A percentile compares a stretch with the other conserved stretches of the same genome.
Conservation (phyloP, 23 tunicate genomes). For the Styela plicata region DNA sequence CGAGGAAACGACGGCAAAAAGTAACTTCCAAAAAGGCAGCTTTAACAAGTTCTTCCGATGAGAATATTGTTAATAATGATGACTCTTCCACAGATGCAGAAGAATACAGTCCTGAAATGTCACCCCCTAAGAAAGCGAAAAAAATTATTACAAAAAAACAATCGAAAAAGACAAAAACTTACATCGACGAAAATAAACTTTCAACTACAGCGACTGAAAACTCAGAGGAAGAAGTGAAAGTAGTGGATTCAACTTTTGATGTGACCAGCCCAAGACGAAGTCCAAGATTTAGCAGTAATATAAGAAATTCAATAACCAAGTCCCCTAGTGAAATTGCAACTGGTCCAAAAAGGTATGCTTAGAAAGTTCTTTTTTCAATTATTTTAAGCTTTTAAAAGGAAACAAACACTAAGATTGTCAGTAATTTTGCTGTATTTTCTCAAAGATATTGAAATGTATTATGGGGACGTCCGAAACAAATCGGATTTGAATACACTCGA, state of each 20-base stretch:
- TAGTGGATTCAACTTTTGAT: not conserved
- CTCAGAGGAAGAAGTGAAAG: not conserved
- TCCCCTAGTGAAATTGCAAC: not conserved
- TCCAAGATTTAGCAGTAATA: not conserved
- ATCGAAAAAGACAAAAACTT: too few relatives aligned
- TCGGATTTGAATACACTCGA: too few relatives aligned
- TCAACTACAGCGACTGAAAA: not conserved
- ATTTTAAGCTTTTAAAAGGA: too few relatives aligned
- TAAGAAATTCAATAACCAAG: not conserved
- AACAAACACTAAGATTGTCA: too few relatives aligned
- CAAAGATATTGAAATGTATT: too few relatives aligned
- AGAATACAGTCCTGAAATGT: not conserved
- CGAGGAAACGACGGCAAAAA: not conserved
- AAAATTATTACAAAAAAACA: not conserved
- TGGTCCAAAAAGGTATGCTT: not conserved
- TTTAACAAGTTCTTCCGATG: not conserved
- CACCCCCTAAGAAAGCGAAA: not conserved
- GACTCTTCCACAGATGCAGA: slow-evolving; percentile 29
- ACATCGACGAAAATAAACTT: not conserved
- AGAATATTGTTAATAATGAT: slow-evolving; percentile 8
- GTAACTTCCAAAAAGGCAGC: not conserved
- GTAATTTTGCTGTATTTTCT: too few relatives aligned
- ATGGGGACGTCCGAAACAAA: too few relatives aligned
- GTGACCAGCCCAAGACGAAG: not conserved
- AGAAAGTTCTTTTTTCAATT: too few relatives aligned